Base-by-base conservation (phyloP, 2,113 vertebrate genomes). In the Hydropotes inermis region DNA sequence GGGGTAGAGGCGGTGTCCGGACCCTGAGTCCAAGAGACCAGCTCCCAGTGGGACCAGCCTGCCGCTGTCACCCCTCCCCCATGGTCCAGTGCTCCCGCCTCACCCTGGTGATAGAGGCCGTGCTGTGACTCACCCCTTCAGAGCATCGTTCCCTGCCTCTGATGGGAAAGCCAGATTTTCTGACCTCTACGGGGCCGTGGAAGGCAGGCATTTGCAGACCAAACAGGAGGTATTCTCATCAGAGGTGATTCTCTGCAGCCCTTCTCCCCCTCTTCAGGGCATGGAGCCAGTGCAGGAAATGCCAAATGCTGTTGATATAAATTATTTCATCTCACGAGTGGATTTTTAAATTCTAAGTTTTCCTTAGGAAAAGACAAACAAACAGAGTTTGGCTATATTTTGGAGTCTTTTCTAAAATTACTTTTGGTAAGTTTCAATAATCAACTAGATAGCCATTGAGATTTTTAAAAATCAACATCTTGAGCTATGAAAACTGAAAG, bases 261-360 rank as follows among this genome's bases (percentile, higher is more conserved):
- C 52, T 30, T 47, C 60, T 67, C 17, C 30, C 45, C 78, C 9
- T 4, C 45, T 33, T 33, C 10, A 13, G 78, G 47, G 78, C 78
- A 33, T 2, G 28, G 47, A 12, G 45, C 2, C 11, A 0, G 23
- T 1, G 19, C 15, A 17, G 67, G 79, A 54, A 27, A 54, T 1
- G 27, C 79, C 36, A 9, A 4, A 45, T 6, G 33, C 30, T 39
- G 0, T 17, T 61, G 30, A 17, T 11, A 3, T 10, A 12, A 45
- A 16, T 52, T 28, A 23, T 1, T 0, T 8, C 12, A 1, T 33
- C 55, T 4, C 27, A 11, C 0, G 0, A 15, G 43, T 1, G 15
- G 9, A 11, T 47, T 84, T 33, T 7, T 43, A 76, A 76, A 27
- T 23, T 43, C 3, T 0, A 27, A 76, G 54, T 33, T 43, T 61